Base-by-base conservation (phyloP, 2,888 invertebrate species). In the Trichopoda pennipes region DNA sequence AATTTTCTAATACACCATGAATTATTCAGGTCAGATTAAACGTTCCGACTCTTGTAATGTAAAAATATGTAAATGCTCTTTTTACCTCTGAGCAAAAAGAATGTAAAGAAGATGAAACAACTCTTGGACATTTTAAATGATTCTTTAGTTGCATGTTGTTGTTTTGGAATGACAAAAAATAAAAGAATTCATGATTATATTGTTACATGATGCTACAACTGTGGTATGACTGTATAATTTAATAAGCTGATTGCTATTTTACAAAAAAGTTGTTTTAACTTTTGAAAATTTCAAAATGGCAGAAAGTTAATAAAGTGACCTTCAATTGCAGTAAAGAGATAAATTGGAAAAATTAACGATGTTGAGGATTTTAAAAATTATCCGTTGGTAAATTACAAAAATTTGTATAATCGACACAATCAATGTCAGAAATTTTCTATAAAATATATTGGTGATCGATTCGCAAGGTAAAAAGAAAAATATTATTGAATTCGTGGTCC, bases 1-100 rank as follows among this genome's bases (percentile, higher is more conserved):
- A 74, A 78, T 81, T 68, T 66, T 49, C 21, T 64, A 70, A 81
- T 56, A 32, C 64, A 49, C 51, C 17, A 66, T 78, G 81, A 81
- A 81, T 78, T 70, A 78, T 81, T 81, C 60, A 81, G 74, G 69
- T 74, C 68, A 78, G 64, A 74, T 78, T 81, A 81, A 74, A 78
- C 60, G 78, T 66, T 74, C 38, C 53, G 44, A 58, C 63, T 69
- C 35, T 64, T 64, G 19, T 9, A 51, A 69, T 73, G 56, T 73
- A 51, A 21, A 60, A 56, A 61, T 35, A 66, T 51, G 68, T 76
- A 58, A 76, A 76, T 60, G 28, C 17, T 32, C 38, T 42, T 68
- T 16, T 32, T 55, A 79, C 16, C 35, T 2, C 8, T 61, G 12
- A 28, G 63, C 35, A 6, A 53, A 53, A 53, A 56, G 1, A 19